A percentile compares a stretch with the other conserved stretches of the same genome.
phyloP scores from a whole-genome alignment of 1,140 invertebrate genomes.

The Carcinoscorpius rotundicauda region DNA sequence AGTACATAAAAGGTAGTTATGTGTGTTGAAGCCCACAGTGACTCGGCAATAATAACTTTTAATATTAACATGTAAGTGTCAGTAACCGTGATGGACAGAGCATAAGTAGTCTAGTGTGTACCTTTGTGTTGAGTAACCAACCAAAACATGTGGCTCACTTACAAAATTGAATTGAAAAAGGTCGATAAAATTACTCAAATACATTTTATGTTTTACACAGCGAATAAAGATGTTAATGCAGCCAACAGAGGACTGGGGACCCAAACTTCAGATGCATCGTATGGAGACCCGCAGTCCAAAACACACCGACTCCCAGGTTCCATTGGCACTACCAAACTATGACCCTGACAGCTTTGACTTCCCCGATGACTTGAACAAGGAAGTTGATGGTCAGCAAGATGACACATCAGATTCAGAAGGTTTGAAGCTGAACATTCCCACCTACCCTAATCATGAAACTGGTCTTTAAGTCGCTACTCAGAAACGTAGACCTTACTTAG shows the following conservation, averaged over 20 bases:
- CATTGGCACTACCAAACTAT: conserved; percentile 23
- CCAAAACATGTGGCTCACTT: too few relatives aligned
- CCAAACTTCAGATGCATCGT: conserved; percentile 30
- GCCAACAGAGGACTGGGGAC: conserved; percentile 53
- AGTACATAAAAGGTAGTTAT: too few relatives aligned
- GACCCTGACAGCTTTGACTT: conserved; percentile 20
- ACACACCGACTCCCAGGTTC: conserved; percentile 26
- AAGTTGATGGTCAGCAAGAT: neutral
- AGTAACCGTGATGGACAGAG: too few relatives aligned
- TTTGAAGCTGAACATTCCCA: conserved; percentile 15
- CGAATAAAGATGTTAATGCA: conserved; percentile 43
- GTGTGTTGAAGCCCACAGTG: too few relatives aligned
- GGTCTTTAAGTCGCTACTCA: conserved; percentile 9
- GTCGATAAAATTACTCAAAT: too few relatives aligned
- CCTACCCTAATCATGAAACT: conserved; percentile 9
- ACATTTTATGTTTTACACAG: conserved; percentile 24
- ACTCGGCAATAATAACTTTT: too few relatives aligned
- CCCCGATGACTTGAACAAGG: neutral
- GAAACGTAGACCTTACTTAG: too few relatives aligned
- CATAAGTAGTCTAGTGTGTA: too few relatives aligned
- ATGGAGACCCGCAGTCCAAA: conserved; percentile 26
- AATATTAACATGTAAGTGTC: too few relatives aligned
- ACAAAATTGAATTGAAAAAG: too few relatives aligned
- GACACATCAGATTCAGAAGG: conserved; percentile 19
- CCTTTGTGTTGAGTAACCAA: too few relatives aligned